These are phyloP conservation scores for Yponomeuta evonymella DNA, from an alignment of 2,888 invertebrate species.

Conservation along the genomic window DNA sequence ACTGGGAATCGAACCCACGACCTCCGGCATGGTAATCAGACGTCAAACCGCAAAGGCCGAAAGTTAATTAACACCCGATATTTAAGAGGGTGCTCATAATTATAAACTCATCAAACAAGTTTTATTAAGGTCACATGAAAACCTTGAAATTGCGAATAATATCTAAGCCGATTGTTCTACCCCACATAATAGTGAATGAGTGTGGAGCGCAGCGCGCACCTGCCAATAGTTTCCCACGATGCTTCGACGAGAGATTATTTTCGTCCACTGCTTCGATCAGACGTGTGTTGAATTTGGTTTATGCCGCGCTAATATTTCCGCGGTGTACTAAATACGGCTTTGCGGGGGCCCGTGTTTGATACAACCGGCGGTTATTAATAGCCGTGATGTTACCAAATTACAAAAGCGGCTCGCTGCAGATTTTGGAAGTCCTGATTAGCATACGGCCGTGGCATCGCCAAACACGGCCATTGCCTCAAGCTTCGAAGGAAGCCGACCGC, in stretches of 20 bases:
- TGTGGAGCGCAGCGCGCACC: slow-evolving; percentile 2
- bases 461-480: too few relatives aligned
- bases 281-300: slow-evolving; percentile 8
- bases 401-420: slow-evolving; percentile 53
- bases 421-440: slow-evolving; percentile 72
- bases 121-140: too few relatives aligned
- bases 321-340: slow-evolving; percentile 55
- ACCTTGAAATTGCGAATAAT: background rate
- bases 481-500: too few relatives aligned
- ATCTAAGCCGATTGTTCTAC: background rate
- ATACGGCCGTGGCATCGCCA: slow-evolving; percentile 58
- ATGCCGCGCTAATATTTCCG: slow-evolving; percentile 52
- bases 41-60: too few relatives aligned
- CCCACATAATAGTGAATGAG: background rate
- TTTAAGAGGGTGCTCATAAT: too few relatives aligned
- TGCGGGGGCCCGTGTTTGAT: slow-evolving; percentile 58
- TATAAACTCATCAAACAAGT: too few relatives aligned
- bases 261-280: slow-evolving; percentile 1
- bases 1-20: too few relatives aligned
- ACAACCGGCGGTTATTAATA: slow-evolving; percentile 64
- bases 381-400: slow-evolving; percentile 58
- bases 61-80: too few relatives aligned
- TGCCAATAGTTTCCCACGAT: slow-evolving; percentile 7
- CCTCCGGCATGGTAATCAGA: too few relatives aligned
- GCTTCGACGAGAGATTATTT: background rate